phyloP scores from a whole-genome alignment of 37 sponge, comb jelly and placozoan genomes.

The Oopsacas minuta region DNA sequence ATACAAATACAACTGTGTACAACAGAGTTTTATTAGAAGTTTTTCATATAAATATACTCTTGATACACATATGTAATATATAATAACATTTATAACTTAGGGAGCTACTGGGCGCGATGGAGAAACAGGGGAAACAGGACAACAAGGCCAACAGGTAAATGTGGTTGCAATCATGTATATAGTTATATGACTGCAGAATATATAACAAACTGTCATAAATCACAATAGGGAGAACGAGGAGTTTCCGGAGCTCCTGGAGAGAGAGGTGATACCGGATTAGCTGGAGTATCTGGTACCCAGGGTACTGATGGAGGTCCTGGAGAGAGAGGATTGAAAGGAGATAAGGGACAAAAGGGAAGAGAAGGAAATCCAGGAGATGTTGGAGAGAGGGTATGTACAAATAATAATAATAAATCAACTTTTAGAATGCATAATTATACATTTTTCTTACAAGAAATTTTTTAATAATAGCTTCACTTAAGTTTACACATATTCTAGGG shows the following conservation, averaged over 20 bases:
- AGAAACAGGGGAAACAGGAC: not conserved
- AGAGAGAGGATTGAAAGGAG: slow-evolving; percentile 45
- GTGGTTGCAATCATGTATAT: too few species aligned
- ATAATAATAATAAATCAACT: not conserved
- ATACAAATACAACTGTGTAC: not conserved
- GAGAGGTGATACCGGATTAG: slow-evolving; percentile 41
- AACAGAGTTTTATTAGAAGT: not conserved
- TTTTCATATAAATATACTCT: not conserved
- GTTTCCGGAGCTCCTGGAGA: slow-evolving; percentile 38
- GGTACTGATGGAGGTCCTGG: slow-evolving; percentile 46
- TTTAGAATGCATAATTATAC: too few species aligned
- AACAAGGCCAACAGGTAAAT: not conserved
- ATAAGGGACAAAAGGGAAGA: slow-evolving; percentile 37
- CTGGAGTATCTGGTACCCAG: slow-evolving; percentile 37
- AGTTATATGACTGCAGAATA: not conserved
- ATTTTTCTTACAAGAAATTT: too few species aligned
- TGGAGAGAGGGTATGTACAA: slow-evolving; percentile 19
- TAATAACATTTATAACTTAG: not conserved
- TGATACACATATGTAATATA: too few species aligned
- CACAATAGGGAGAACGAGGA: slow-evolving; percentile 30
- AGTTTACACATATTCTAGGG: not conserved
- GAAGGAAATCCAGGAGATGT: slow-evolving; percentile 22
- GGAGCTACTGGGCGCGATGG: not conserved
- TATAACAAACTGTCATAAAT: not conserved
- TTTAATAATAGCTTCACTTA: too few species aligned